phyloP scores from a whole-genome alignment of 2,113 vertebrate genomes.

The Morone saxatilis region DNA sequence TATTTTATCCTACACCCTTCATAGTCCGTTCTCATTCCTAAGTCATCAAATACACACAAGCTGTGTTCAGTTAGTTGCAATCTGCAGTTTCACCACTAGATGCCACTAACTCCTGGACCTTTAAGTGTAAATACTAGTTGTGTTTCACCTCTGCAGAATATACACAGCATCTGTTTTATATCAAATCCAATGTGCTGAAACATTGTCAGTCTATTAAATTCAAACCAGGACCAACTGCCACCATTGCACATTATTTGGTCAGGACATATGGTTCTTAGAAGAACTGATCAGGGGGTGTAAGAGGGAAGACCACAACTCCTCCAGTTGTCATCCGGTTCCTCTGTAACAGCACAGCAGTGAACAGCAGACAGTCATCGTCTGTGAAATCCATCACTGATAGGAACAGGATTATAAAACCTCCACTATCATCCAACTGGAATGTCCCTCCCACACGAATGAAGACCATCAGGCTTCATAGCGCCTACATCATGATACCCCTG shows the following conservation, averaged over 20 bases:
- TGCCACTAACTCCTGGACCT: too few relatives aligned
- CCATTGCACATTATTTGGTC: constrained; percentile 27
- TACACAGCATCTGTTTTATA: constrained; percentile 36
- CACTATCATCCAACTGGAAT: constrained; percentile 77
- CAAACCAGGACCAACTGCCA: constrained; percentile 38
- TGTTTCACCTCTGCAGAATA: background rate
- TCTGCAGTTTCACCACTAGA: too few relatives aligned
- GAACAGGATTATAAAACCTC: constrained; percentile 63
- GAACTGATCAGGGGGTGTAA: constrained; percentile 16
- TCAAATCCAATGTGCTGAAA: constrained; percentile 36
- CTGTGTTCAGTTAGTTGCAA: too few relatives aligned
- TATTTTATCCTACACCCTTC: too few relatives aligned
- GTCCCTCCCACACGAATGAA: constrained; percentile 71
- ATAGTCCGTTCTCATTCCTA: too few relatives aligned
- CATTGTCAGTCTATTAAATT: constrained; percentile 24
- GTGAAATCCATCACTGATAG: constrained; percentile 77
- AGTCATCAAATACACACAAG: too few relatives aligned
- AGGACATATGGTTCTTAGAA: constrained; percentile 21
- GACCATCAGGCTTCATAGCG: constrained; percentile 36
- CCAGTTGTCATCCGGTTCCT: constrained; percentile 56
- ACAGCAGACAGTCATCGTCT: constrained; percentile 63
- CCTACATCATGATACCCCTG: constrained; percentile 11
- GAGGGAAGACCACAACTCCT: constrained; percentile 45
- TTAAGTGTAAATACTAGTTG: background rate
- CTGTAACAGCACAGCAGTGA: constrained; percentile 32